A percentile compares a stretch with the other conserved stretches of the same genome.
These are phyloP conservation scores for Nephrotoma appendiculata DNA, from an alignment of 2,888 invertebrate species.

Conservation along the genomic window DNA sequence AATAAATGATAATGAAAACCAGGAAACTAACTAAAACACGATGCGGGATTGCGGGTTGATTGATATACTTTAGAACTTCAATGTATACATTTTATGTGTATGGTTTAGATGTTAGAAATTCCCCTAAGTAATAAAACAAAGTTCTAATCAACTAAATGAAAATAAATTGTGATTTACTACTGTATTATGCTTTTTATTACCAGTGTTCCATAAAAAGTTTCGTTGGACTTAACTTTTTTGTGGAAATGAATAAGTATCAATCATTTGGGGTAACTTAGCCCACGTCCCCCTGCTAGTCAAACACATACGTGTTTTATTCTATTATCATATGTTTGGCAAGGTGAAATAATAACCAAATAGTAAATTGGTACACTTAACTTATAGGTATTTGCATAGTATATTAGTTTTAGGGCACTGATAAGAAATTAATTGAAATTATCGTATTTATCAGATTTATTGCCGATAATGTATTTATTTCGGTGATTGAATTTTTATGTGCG, in stretches of 20 bases:
- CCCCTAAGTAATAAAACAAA: background rate
- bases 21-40: background rate
- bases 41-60: background rate
- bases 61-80: background rate
- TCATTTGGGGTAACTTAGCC: background rate
- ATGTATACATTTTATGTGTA: background rate
- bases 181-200: too few relatives aligned
- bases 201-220: background rate
- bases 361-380: background rate
- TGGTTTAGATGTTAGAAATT: background rate
- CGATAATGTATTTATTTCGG: background rate
- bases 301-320: too few relatives aligned
- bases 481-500: background rate
- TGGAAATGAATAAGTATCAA: background rate
- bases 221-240: background rate
- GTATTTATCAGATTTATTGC: background rate
- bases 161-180: background rate
- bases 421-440: background rate
- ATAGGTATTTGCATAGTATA: background rate
- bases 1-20: background rate
- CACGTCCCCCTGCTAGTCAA: background rate
- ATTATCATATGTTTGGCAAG: too few relatives aligned
- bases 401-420: background rate
- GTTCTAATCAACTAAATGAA: background rate
- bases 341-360: background rate